Conservation (phyloP, 1,140 invertebrate species). For the Nymphalis io region DNA sequence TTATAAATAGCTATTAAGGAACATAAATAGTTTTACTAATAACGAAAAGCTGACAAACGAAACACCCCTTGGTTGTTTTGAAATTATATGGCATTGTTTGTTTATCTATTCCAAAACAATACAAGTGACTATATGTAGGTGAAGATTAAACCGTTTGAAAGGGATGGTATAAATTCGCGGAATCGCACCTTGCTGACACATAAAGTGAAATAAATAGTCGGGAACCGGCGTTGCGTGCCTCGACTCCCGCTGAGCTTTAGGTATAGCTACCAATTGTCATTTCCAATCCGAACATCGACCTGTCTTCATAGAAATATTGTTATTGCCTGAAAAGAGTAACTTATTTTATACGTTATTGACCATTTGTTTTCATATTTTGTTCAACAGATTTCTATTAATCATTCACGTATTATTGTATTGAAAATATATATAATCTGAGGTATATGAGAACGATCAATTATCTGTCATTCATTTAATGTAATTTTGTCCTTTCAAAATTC, state of each 20-base stretch:
- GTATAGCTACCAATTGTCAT: constrained; percentile 47
- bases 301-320: constrained; percentile 30
- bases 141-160: constrained; percentile 52
- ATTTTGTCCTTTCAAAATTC: too few relatives aligned
- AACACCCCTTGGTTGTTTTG: neutral
- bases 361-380: neutral
- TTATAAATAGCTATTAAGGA: too few relatives aligned
- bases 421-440: too few relatives aligned
- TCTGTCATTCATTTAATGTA: too few relatives aligned
- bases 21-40: neutral
- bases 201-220: constrained; percentile 71
- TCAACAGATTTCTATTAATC: too few relatives aligned
- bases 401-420: too few relatives aligned
- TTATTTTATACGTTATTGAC: constrained; percentile 1
- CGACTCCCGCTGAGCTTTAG: constrained; percentile 33
- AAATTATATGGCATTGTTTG: constrained; percentile 4
- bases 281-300: constrained; percentile 37
- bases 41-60: neutral
- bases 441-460: too few relatives aligned
- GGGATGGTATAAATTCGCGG: constrained; percentile 50
- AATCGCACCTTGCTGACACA: constrained; percentile 60
- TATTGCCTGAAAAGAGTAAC: constrained; percentile 18
- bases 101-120: constrained; percentile 33
- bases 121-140: constrained; percentile 35
- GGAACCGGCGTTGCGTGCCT: constrained; percentile 53